Percentiles rank a stretch among this genome's conserved stretches.
phyloP scores from a whole-genome alignment of 2,113 vertebrate genomes.

The Chaenocephalus aceratus region DNA sequence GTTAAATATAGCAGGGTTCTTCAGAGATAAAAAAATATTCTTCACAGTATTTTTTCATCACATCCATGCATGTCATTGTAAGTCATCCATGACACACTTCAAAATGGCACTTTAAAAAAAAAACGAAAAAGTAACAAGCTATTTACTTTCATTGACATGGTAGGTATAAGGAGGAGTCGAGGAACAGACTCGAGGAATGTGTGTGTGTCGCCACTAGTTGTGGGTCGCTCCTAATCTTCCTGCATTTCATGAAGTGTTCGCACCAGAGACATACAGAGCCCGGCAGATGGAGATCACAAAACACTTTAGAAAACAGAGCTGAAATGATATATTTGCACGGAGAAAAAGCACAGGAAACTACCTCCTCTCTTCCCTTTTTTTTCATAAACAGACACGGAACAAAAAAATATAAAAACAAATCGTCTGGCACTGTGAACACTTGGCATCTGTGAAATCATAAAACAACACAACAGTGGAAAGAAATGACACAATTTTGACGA shows the following conservation, averaged over 20 bases:
- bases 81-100: slow-evolving; percentile 61
- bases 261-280: slow-evolving; percentile 28
- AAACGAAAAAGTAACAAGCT: slow-evolving; percentile 9
- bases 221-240: neutral
- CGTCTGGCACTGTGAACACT: slow-evolving; percentile 75
- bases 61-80: slow-evolving; percentile 75
- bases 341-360: slow-evolving; percentile 33
- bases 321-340: slow-evolving; percentile 44
- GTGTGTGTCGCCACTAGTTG: slow-evolving; percentile 7
- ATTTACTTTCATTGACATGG: slow-evolving; percentile 32
- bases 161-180: slow-evolving; percentile 37
- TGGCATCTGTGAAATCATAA: slow-evolving; percentile 72
- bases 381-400: slow-evolving; percentile 53
- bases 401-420: slow-evolving; percentile 69
- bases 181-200: slow-evolving; percentile 29
- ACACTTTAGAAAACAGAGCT: slow-evolving; percentile 17
- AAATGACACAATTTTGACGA: slow-evolving; percentile 45
- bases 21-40: slow-evolving; percentile 64
- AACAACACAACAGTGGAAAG: slow-evolving; percentile 50
- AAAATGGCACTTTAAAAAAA: slow-evolving; percentile 72
- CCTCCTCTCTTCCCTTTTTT: slow-evolving; percentile 22
- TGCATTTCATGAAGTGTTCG: slow-evolving; percentile 17
- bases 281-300: slow-evolving; percentile 23
- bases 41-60: slow-evolving; percentile 71
- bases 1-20: slow-evolving; percentile 64